These are phyloP conservation scores for Gryllus bimaculatus DNA, from an alignment of 1,140 invertebrate genomes.

Conservation along the genomic window DNA sequence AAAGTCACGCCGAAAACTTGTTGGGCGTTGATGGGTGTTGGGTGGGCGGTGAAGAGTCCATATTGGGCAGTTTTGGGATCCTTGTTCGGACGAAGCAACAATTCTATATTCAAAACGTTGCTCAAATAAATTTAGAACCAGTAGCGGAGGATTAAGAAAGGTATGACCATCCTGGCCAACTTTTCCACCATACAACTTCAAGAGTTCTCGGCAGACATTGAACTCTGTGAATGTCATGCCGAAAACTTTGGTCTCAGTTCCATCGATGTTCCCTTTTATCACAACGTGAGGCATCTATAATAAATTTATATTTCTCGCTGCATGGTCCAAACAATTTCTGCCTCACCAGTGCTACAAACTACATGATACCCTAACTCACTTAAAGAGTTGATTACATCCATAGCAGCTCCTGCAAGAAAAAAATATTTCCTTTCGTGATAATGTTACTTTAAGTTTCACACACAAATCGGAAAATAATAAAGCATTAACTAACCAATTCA, in stretches of 20 bases:
- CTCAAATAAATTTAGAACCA: conserved; percentile 20
- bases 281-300: conserved; percentile 27
- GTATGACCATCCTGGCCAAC: conserved; percentile 28
- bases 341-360: conserved; percentile 62
- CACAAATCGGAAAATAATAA: no score
- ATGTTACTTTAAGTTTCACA: not conserved
- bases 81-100: conserved; percentile 20
- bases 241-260: conserved; percentile 25
- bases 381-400: conserved; percentile 58
- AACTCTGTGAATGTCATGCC: conserved; percentile 24
- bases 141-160: conserved; percentile 24
- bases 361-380: conserved; percentile 66
- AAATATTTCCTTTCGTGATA: not conserved
- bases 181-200: conserved; percentile 23
- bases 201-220: conserved; percentile 1
- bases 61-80: conserved; percentile 22
- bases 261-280: conserved; percentile 27
- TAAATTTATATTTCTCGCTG: conserved; percentile 46
- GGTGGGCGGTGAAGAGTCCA: conserved; percentile 24
- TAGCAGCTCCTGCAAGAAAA: conserved; percentile 41
- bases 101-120: conserved; percentile 22
- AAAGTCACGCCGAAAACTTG: conserved; percentile 25
- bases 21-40: no score
- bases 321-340: conserved; percentile 71
- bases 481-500: no score